Conservation (phyloP, 2,113 vertebrate genomes). For the Gymnogyps californianus region DNA sequence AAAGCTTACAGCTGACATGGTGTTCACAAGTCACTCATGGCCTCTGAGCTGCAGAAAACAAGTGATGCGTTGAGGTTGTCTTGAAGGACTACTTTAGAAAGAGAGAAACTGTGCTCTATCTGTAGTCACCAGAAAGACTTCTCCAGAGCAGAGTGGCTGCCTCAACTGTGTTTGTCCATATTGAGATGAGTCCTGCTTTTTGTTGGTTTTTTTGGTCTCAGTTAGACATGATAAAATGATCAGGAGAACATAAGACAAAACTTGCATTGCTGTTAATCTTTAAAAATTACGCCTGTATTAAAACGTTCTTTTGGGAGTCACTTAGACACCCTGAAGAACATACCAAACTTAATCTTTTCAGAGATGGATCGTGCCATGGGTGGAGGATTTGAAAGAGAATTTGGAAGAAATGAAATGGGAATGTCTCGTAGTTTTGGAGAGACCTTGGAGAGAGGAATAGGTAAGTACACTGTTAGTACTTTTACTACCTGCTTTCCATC, state of each 20-base stretch:
- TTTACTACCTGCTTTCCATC: background rate
- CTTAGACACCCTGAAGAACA: background rate
- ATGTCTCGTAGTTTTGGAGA: constrained; percentile 90
- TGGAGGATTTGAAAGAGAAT: constrained; percentile 85
- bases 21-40: background rate
- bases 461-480: constrained; percentile 57
- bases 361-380: constrained; percentile 90
- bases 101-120: background rate
- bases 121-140: background rate
- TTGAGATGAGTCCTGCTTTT: background rate
- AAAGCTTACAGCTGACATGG: background rate
- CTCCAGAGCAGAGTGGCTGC: background rate
- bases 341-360: constrained; percentile 54
- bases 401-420: constrained; percentile 90
- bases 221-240: background rate
- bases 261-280: background rate
- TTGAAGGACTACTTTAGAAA: background rate
- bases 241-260: background rate
- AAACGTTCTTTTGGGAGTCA: background rate
- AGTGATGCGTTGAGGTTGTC: background rate
- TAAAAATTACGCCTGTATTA: background rate
- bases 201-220: background rate
- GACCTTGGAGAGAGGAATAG: constrained; percentile 87
- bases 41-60: background rate
- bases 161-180: background rate